phyloP scores from a whole-genome alignment of 2,113 vertebrate species.

The Mus musculus region DNA sequence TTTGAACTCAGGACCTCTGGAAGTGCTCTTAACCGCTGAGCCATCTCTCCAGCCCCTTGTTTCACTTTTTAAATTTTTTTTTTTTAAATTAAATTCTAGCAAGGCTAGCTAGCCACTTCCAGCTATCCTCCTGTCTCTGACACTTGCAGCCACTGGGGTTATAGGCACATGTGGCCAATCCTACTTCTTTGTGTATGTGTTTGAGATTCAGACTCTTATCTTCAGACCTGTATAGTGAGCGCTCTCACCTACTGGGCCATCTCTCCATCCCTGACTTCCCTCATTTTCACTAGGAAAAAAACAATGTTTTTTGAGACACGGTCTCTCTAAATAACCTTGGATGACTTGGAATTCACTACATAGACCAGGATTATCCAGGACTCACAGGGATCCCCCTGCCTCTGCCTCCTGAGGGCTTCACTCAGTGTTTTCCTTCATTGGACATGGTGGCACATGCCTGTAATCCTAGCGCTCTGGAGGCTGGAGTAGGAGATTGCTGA shows the following conservation, averaged over 20 bases:
- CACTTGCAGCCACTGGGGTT: neutral
- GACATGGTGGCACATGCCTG: neutral
- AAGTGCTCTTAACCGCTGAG: too few relatives aligned
- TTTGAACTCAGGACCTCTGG: too few relatives aligned
- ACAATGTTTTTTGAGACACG: neutral
- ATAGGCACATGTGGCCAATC: neutral
- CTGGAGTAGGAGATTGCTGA: neutral
- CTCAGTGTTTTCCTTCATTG: neutral
- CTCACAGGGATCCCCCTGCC: neutral
- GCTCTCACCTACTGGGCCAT: neutral
- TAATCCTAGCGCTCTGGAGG: neutral
- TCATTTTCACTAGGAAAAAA: neutral
- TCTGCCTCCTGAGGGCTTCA: neutral
- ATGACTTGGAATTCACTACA: neutral
- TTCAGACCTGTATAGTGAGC: neutral
- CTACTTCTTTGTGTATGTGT: neutral
- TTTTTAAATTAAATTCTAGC: neutral
- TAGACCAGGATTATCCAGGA: neutral
- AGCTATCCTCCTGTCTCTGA: neutral
- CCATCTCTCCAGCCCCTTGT: neutral
- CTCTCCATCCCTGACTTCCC: neutral
- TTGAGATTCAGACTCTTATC: neutral
- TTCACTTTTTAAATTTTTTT: neutral
- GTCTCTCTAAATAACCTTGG: neutral
- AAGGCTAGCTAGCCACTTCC: neutral